phyloP scores from a whole-genome alignment of 2,888 invertebrate genomes.

The Lomographa bimaculata region DNA sequence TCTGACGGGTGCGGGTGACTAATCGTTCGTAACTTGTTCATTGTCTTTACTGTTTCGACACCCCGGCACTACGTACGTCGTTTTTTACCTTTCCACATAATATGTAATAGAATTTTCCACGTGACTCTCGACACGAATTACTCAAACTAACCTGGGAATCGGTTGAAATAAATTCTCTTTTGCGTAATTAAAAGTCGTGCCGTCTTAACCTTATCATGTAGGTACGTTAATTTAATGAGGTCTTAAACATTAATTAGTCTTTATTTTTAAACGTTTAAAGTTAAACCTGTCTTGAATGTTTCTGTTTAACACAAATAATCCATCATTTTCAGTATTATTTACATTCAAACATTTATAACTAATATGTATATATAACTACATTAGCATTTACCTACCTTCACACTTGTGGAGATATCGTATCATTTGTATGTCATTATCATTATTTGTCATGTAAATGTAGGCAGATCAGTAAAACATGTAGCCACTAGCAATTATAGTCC shows the following conservation, averaged over 20 bases:
- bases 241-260: slow-evolving; percentile 11
- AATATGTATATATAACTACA: too few species aligned
- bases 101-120: slow-evolving; percentile 23
- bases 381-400: background rate
- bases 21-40: slow-evolving; percentile 38
- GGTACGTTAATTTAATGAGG: slow-evolving; percentile 9
- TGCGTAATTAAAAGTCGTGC: slow-evolving; percentile 11
- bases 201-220: slow-evolving; percentile 10
- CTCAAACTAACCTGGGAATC: background rate
- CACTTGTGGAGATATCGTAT: slow-evolving; percentile 4
- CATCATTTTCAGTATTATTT: too few species aligned
- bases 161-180: background rate
- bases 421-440: slow-evolving; percentile 26
- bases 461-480: slow-evolving; percentile 4
- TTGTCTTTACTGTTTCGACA: slow-evolving; percentile 42
- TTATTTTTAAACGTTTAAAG: too few species aligned
- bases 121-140: slow-evolving; percentile 7
- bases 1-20: slow-evolving; percentile 37
- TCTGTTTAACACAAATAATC: too few species aligned
- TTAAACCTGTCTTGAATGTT: too few species aligned
- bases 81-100: slow-evolving; percentile 21
- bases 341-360: too few species aligned
- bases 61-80: slow-evolving; percentile 20
- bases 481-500: slow-evolving; percentile 37
- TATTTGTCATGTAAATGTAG: background rate